Percentiles rank a stretch among this genome's conserved stretches.
These are phyloP conservation scores for Rhabdornis inornatus DNA, from an alignment of 2,113 vertebrate species.

Conservation along the genomic window DNA sequence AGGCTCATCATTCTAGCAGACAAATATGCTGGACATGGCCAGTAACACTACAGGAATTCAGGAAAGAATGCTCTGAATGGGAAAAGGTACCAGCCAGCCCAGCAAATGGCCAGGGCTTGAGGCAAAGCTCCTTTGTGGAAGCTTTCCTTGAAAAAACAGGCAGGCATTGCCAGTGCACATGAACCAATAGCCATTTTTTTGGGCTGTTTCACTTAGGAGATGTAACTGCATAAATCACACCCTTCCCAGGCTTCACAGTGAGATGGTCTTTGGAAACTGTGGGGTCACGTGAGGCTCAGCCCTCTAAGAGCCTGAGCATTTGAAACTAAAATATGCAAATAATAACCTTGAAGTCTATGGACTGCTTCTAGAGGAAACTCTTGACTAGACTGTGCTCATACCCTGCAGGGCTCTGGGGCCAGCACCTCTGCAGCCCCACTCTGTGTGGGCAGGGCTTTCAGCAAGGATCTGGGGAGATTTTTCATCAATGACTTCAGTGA, in stretches of 20 bases:
- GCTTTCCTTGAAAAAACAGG: neutral
- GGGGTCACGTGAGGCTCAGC: neutral
- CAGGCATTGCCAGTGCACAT: fast-evolving
- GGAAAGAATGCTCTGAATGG: neutral
- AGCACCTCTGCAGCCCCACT: neutral
- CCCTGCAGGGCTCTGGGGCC: neutral
- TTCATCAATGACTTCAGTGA: neutral
- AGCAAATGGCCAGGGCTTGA: neutral
- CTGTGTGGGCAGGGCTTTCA: neutral
- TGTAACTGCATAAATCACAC: neutral
- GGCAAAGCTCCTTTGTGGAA: neutral
- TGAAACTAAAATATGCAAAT: neutral
- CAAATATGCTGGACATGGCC: neutral
- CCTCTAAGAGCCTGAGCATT: neutral
- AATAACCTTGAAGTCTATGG: neutral
- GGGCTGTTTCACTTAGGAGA: neutral
- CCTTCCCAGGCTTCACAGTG: neutral
- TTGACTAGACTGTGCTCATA: neutral
- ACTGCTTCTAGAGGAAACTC: neutral
- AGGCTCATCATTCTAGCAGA: neutral
- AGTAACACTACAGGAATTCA: neutral
- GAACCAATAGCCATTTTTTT: fast-evolving
- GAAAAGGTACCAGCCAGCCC: neutral
- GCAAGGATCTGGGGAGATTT: neutral
- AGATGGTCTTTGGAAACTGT: neutral